These are phyloP conservation scores for Zonotrichia leucophrys DNA, from an alignment of 2,113 vertebrate genomes.

Conservation along the genomic window DNA sequence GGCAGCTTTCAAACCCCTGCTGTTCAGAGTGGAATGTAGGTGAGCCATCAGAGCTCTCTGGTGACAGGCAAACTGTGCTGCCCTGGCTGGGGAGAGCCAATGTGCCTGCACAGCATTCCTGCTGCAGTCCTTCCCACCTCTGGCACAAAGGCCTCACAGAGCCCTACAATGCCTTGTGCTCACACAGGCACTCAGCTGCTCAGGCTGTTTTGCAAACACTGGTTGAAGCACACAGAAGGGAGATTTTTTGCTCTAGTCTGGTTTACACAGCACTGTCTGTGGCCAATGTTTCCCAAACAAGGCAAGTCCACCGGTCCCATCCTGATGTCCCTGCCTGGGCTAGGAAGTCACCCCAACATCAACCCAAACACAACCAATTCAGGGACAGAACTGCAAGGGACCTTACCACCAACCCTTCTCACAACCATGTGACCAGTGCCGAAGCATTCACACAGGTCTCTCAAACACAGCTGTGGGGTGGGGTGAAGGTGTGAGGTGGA, in stretches of 20 bases:
- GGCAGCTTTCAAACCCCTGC: neutral
- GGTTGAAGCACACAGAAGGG: neutral
- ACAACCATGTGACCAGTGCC: neutral
- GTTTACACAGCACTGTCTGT: conserved; percentile 23
- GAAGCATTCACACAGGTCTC: neutral
- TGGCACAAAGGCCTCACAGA: neutral
- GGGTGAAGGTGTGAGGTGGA: neutral
- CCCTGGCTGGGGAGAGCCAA: neutral
- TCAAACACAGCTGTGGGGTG: neutral
- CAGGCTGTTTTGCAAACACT: conserved; percentile 31
- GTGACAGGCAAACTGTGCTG: neutral
- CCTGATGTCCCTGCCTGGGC: neutral
- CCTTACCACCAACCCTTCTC: neutral
- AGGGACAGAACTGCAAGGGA: neutral
- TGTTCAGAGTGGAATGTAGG: neutral
- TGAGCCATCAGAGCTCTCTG: neutral
- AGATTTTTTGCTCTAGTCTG: neutral
- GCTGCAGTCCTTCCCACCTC: neutral
- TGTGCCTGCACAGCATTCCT: neutral
- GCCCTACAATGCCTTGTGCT: neutral
- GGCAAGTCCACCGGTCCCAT: neutral
- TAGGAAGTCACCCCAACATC: neutral
- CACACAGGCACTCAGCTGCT: neutral
- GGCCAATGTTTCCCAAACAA: neutral
- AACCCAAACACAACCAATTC: neutral